Base-by-base conservation (phyloP, 2,113 vertebrate species). In the Colossoma macropomum region DNA sequence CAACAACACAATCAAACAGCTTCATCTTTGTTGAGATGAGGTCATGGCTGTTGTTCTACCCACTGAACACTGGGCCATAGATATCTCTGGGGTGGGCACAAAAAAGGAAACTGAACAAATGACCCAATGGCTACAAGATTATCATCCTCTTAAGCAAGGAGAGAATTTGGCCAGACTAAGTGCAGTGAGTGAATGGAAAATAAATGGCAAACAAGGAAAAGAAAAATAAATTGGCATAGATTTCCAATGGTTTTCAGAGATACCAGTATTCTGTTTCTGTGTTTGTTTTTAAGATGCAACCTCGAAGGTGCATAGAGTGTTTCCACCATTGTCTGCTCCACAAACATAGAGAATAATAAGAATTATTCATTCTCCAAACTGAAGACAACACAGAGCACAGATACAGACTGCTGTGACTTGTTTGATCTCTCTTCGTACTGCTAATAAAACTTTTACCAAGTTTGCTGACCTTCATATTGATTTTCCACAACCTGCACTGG, bases 11-110 rank as follows among this genome's bases (percentile, higher is more conserved):
- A 25, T n/a, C 21, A 45, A 41, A 71, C 23, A 12, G 38, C 38
- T 45, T 71, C 11, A 71, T 71, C 34, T 25, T 70, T 69, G 28
- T 32, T 32, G 66, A 34, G 66, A 69, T 69, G 66, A 69, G 28
- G 66, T 69, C 66, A 69, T 69, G 66, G 68, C 19, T 71, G 19
- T 68, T 68, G 3, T 41, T 21, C 19, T 41, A 23, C 7, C 32
- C 66, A 9, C 28, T 8, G 28, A 66, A 71, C 68, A 71, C 34
- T 71, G 23, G 41, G 34, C 21, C 68, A 45, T n/a, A 45, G 34
- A n/a, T 41, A n/a, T 71, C 68, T 45, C 41, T n/a, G 23, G 34
- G 68, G 68, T 71, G 23, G 34, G 21, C 19, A 25, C 38, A 45
- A 21, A 71, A 71, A 41, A 38, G 9, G 12, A n/a, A 71, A 45